Evolutionary conservation across 2,797 vertebrate species (phyloP).

Genomic region (Enteromius paludinosus): DNA sequence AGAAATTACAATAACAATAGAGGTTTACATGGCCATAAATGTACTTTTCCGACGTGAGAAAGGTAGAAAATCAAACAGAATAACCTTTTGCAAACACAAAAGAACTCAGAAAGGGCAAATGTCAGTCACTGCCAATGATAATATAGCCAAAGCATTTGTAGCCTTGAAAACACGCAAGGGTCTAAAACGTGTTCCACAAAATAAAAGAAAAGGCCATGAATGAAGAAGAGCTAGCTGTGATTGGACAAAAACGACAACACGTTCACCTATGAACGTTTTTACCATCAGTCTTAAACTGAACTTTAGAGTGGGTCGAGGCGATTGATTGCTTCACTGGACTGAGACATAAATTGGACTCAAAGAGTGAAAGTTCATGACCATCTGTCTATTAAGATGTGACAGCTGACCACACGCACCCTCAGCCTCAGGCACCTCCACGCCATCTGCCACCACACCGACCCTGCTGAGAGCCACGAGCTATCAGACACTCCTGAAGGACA

Average conservation of each 20-base stretch:
- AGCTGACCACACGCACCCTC: slow-evolving; percentile 51
- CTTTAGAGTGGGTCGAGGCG: neutral
- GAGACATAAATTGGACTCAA: slow-evolving; percentile 39
- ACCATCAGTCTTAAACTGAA: neutral
- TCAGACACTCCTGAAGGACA: slow-evolving; percentile 41
- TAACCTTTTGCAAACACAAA: neutral
- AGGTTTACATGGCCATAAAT: neutral
- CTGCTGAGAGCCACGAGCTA: slow-evolving; percentile 50
- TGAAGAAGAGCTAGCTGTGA: neutral
- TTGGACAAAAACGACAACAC: neutral
- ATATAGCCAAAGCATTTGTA: neutral
- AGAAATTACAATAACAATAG: neutral
- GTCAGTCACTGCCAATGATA: neutral
- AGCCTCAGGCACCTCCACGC: slow-evolving; percentile 33
- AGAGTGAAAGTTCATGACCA: slow-evolving; percentile 54
- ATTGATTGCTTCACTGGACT: slow-evolving; percentile 29
- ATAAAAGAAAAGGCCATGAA: neutral
- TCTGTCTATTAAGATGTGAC: slow-evolving; percentile 57
- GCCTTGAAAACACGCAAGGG: neutral
- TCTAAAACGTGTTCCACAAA: neutral
- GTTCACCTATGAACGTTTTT: neutral
- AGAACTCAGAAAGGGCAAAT: neutral
- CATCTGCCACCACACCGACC: slow-evolving; percentile 55
- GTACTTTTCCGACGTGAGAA: neutral
- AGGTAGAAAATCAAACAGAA: neutral